phyloP scores from a whole-genome alignment of 1,140 invertebrate genomes.

The Pseudomyrmex concolor region DNA sequence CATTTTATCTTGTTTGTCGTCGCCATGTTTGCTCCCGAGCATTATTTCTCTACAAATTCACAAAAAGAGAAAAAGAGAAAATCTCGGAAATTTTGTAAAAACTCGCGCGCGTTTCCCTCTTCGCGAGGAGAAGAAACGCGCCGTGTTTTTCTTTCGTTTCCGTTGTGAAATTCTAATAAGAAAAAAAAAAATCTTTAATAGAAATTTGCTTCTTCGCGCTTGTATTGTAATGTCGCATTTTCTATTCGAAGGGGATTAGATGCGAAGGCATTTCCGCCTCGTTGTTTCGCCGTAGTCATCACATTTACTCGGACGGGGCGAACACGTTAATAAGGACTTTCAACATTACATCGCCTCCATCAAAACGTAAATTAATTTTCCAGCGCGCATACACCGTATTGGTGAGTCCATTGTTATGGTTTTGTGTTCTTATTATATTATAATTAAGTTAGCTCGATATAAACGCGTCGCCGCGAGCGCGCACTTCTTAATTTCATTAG shows the following conservation, averaged over 20 bases:
- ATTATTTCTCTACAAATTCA: background rate
- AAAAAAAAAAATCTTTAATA: background rate
- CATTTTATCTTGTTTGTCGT: background rate
- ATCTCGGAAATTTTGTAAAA: too few relatives aligned
- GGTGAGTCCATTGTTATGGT: constrained; percentile 23
- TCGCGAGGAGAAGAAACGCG: too few relatives aligned
- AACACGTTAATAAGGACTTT: constrained; percentile 41
- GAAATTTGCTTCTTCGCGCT: constrained; percentile 8
- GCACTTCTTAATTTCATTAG: constrained; percentile 32
- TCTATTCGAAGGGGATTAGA: constrained; percentile 9
- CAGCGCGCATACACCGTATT: background rate
- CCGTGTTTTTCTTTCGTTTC: too few relatives aligned
- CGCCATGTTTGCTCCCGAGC: background rate
- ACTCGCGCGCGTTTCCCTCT: too few relatives aligned
- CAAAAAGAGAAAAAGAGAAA: background rate
- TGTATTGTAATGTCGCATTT: background rate
- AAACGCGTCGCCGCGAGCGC: background rate
- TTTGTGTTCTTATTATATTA: constrained; percentile 6
- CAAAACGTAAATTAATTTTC: constrained; percentile 49
- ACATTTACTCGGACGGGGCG: constrained; percentile 15
- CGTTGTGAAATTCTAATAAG: too few relatives aligned
- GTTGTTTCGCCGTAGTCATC: constrained; percentile 30
- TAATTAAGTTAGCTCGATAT: background rate
- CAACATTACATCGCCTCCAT: constrained; percentile 14
- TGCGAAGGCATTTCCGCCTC: constrained; percentile 6